Base-by-base conservation (phyloP, 1,140 invertebrate genomes). In the Trialeurodes vaporariorum region DNA sequence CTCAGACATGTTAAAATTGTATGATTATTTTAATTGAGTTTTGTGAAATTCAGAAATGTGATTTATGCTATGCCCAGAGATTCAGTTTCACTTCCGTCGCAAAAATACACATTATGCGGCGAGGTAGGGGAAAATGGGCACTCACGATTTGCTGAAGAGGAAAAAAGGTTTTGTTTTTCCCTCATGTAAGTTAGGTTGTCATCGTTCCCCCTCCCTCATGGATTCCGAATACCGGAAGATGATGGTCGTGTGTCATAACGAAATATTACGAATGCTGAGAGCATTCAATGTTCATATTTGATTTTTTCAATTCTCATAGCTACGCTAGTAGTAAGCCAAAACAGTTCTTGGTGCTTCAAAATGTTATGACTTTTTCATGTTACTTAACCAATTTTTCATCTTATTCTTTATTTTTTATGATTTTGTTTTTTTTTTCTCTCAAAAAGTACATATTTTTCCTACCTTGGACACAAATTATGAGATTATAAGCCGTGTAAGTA, bases 1-100 rank as follows among this genome's bases (percentile, higher is more conserved):
- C 34, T 49, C 34, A 49, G 17, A 49, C 34, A 49, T 49, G 34
- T 49, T 49, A 49, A 49, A 49, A 49, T 49, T 49, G 34, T 49
- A 49, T 49, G 34, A 49, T 49, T 49, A 49, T 49, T 49, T 49
- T 49, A 49, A 49, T 49, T 49, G 34, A 49, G 34, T 49, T 49
- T 5, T 49, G 34, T 49, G 34, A 49, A 49, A 49, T 49, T 49
- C 34, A 5, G n/a, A n/a, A n/a, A 5, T 49, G 17, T 49, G 34
- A 49, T 49, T 49, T 49, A 49, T 49, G 5, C 34, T 17, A 9
- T 17, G 34, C n/a, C n/a, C n/a, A n/a, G n/a, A n/a, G n/a, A n/a
- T 49, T 49, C 34, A 17, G 17, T 9, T 49, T 49, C 34, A 9
- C 34, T 49, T 49, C 34, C 34, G 34, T 5, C 5, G 34, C 34